Base-by-base conservation (phyloP, 92 coral and sea anemone genomes). In the Scolanthus callimorphus region DNA sequence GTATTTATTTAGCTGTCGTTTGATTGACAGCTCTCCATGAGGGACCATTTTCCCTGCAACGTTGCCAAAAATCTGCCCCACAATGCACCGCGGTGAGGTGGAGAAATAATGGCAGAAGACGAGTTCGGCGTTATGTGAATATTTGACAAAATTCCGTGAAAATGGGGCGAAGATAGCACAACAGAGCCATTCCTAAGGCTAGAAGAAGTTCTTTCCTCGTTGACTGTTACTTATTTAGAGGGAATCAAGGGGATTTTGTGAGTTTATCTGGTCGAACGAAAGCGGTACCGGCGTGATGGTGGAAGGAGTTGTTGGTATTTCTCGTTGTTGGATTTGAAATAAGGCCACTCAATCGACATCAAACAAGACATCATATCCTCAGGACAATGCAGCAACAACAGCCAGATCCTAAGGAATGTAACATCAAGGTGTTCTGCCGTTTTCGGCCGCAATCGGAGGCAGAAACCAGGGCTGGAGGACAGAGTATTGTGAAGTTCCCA, bases 371-470 rank as follows among this genome's bases (percentile, higher is more conserved):
- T n/a, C n/a, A n/a, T 46, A 26, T 25, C n/a, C 8, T 6, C 15
- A 6, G 8, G 15, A 68, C 39, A 53, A 30, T 28, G 65, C 75
- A 68, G 54, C 65, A 68, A 28, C 75, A 41, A 43, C 75, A 68
- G 20, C 75, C 67, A 60, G 99, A 94, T 57, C 86, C 90, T 4
- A 80, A 89, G 38, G 99, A 94, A 65, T 94, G 99, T 80, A 94
- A 88, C 57, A 94, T 94, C 55, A 94, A 85, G 71, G 99, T 94
- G 65, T 79, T 88, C 81, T 55, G 96, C 67, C 99, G 99, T 61
- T 94, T 94, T 94, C 99, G 99, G 60, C 99, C 99, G 48, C 99
- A 94, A 62, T 94, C 99, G n/a, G 77, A 71, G 22, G 88, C 99
- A 61, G 99, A 94, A 74, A 66, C 74, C 34, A 83, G 89, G 34